Evolutionary conservation across 1,140 invertebrate genomes (phyloP).

Genomic region (Drosophila hydei): DNA sequence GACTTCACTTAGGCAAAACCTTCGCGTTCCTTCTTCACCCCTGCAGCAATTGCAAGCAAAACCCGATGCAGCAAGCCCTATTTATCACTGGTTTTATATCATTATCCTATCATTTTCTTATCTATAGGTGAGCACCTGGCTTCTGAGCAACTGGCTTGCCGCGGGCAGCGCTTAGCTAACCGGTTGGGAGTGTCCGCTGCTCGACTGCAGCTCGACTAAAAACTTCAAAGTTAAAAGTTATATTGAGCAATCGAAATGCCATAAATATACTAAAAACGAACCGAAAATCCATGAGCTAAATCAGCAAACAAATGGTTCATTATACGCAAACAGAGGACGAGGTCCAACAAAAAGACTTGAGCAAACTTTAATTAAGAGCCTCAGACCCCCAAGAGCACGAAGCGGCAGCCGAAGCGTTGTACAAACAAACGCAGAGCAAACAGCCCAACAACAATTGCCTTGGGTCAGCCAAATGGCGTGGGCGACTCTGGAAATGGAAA

Average conservation of each 20-base stretch:
- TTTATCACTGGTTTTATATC: too few species aligned
- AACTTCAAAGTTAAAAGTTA: conserved; percentile 16
- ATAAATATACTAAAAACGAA: neutral
- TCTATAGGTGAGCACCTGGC: too few species aligned
- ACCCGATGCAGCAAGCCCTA: too few species aligned
- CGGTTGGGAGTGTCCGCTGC: too few species aligned
- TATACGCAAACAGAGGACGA: conserved; percentile 20
- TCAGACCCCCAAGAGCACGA: conserved; percentile 11
- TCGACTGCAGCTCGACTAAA: neutral
- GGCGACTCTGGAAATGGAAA: neutral
- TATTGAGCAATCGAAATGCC: conserved; percentile 39
- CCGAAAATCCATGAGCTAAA: conserved; percentile 13
- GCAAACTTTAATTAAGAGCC: conserved; percentile 75
- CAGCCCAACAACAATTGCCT: conserved; percentile 52
- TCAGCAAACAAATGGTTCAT: conserved; percentile 32
- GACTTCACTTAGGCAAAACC: too few species aligned
- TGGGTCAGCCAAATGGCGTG: conserved; percentile 24
- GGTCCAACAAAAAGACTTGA: conserved; percentile 59
- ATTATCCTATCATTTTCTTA: too few species aligned
- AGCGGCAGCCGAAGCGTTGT: conserved; percentile 12
- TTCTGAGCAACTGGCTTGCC: too few species aligned
- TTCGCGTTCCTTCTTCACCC: too few species aligned
- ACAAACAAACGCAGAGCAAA: conserved; percentile 33
- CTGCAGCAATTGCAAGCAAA: too few species aligned
- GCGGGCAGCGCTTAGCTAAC: too few species aligned